Percentiles rank a stretch among this genome's conserved stretches.
phyloP scores from a whole-genome alignment of 2,797 vertebrate genomes.

The Molossus alvarezi region DNA sequence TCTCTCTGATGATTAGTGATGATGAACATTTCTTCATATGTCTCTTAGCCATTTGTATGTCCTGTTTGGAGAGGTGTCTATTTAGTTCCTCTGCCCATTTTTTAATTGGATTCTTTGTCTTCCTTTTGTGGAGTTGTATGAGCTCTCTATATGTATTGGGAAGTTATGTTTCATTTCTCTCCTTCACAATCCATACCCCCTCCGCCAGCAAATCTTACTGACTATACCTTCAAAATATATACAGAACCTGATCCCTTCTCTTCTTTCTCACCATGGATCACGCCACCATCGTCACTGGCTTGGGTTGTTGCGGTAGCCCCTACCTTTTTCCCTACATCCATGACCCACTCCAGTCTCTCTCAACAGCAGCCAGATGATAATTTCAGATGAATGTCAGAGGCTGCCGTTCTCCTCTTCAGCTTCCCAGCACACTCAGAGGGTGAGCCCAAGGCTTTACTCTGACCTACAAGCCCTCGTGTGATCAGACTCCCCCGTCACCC shows the following conservation, averaged over 20 bases:
- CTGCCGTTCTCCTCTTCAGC: not conserved
- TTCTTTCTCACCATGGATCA: not conserved
- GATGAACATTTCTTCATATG: too few species aligned
- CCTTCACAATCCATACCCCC: not conserved
- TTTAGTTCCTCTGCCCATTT: too few species aligned
- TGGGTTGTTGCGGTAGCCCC: accelerated
- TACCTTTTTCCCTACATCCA: not conserved
- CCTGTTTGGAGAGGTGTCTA: too few species aligned
- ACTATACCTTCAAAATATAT: not conserved
- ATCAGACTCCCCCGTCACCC: not conserved
- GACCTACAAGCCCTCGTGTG: not conserved
- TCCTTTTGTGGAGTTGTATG: too few species aligned
- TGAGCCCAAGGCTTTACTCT: not conserved
- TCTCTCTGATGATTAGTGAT: too few species aligned
- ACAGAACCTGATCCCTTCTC: not conserved
- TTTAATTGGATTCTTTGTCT: too few species aligned
- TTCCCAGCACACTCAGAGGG: not conserved
- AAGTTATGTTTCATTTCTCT: not conserved
- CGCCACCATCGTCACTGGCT: not conserved
- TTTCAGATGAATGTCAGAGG: not conserved
- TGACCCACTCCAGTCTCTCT: not conserved
- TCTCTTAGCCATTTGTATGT: too few species aligned
- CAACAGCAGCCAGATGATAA: not conserved
- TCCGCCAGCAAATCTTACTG: not conserved
- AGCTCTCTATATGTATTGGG: too few species aligned